A percentile compares a stretch with the other conserved stretches of the same genome.
Conservation (phyloP, 37 sponge, comb jelly and placozoan genomes). For the Bolinopsis microptera region DNA sequence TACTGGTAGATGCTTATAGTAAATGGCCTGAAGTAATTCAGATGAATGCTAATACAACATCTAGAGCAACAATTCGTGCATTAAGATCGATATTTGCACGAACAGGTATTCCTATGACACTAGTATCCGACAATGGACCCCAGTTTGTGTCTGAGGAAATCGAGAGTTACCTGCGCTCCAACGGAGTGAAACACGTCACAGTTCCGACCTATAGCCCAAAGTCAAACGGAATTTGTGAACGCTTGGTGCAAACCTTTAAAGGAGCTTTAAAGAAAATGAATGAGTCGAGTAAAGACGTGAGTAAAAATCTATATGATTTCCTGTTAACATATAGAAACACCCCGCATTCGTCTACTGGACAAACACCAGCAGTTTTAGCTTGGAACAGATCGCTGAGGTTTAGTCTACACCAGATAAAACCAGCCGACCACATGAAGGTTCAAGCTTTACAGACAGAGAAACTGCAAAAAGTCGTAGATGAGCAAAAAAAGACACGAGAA, state of each 20-base stretch:
- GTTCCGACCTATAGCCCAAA: slow-evolving; percentile 42
- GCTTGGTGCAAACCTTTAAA: not conserved
- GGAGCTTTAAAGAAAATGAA: slow-evolving; percentile 8
- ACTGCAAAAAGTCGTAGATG: too few relatives aligned
- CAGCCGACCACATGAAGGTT: too few relatives aligned
- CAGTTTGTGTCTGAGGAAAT: slow-evolving; percentile 64
- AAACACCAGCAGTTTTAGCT: slow-evolving; percentile 1
- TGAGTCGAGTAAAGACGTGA: not conserved
- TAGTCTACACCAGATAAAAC: too few relatives aligned
- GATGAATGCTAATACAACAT: slow-evolving; percentile 66
- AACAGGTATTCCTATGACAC: slow-evolving; percentile 59
- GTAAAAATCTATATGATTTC: not conserved
- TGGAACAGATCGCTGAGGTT: too few relatives aligned
- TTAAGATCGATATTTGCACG: slow-evolving; percentile 67
- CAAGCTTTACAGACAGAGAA: too few relatives aligned
- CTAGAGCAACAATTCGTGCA: slow-evolving; percentile 53
- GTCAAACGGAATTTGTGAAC: slow-evolving; percentile 66
- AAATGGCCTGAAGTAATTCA: slow-evolving; percentile 71
- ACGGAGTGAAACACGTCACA: slow-evolving; percentile 58
- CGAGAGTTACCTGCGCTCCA: not conserved
- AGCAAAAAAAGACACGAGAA: too few relatives aligned
- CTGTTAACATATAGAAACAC: not conserved
- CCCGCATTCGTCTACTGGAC: not conserved
- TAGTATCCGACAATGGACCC: slow-evolving; percentile 70
- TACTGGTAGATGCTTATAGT: slow-evolving; percentile 66